Base-by-base conservation (phyloP, 2,888 invertebrate genomes). In the Slavum lentiscoides region DNA sequence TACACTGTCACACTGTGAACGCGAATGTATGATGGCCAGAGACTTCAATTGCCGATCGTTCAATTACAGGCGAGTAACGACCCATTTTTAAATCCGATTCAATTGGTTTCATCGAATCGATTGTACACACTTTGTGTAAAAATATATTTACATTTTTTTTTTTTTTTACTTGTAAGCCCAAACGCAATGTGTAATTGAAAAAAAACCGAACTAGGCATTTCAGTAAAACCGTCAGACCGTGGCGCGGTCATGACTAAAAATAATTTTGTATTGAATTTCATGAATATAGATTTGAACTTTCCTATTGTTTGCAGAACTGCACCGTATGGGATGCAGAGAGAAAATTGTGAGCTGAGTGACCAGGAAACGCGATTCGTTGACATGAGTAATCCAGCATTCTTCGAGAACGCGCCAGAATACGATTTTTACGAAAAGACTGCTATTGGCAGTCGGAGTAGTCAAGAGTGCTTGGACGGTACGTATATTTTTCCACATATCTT, bases 281-380 rank as follows among this genome's bases (percentile, higher is more conserved):
- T 30, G 30, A 30, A 30, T 53, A 9, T 43, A 7, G 43, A 43
- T 43, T 43, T 30, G 30, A 30, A 30, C 30, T 30, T 1, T 43
- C 23, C 30, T 66, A 3, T 13, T 5, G 11, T 67, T 61, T 37
- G n/a, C 39, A 83, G 83, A 64, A 87, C 89, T 49, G 90, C 89
- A 59, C 89, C 91, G 17, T 93, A 90, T 72, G 89, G 89, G 3
- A 83, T 84, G 8, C 92, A 92, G 83, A 87, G 91, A 58, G 94
- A 95, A 84, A 96, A 96, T 86, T 96, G 96, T 85, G 96, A 96
- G 86, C 88, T 96, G 11, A 95, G 94, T 85, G 95, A 96, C 86
- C 90, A 94, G 70, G 95, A 95, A 86, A 92, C 94, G 0, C 89
- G 93, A 77, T 94, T 94, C 85, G 88, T 95, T 85, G 94, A 95